Percentiles rank a stretch among this genome's conserved stretches.
These are phyloP conservation scores for Lycaena phlaeas DNA, from an alignment of 2,888 invertebrate genomes.

Conservation along the genomic window DNA sequence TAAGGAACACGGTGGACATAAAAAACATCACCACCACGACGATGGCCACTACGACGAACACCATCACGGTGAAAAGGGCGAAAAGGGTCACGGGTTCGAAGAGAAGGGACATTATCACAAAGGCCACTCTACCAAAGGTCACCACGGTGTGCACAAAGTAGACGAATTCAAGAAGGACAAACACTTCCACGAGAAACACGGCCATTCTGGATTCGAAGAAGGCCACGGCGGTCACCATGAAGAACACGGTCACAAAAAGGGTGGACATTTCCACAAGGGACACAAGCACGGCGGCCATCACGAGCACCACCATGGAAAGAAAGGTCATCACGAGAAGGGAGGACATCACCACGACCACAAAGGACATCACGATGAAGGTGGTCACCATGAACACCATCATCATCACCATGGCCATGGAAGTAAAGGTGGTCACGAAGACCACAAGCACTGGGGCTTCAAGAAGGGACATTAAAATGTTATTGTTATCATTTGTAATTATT, in stretches of 20 bases:
- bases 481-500: too few species aligned
- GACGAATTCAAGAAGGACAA: constrained; percentile 89
- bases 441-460: constrained; percentile 83
- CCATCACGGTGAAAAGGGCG: constrained; percentile 77
- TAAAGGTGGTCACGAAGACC: constrained; percentile 84
- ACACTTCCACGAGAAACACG: constrained; percentile 88
- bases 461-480: constrained; percentile 53
- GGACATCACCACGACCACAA: constrained; percentile 84
- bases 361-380: constrained; percentile 84
- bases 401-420: constrained; percentile 82
- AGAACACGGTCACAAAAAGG: constrained; percentile 85
- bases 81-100: constrained; percentile 70
- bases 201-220: constrained; percentile 82
- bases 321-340: constrained; percentile 85
- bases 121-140: constrained; percentile 88
- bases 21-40: constrained; percentile 76
- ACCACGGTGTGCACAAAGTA: constrained; percentile 86
- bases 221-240: constrained; percentile 85
- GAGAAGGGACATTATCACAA: constrained; percentile 82
- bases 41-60: constrained; percentile 77
- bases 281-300: constrained; percentile 84
- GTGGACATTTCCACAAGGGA: constrained; percentile 84
- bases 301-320: constrained; percentile 85
- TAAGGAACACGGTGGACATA: constrained; percentile 74
- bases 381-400: constrained; percentile 83